These are phyloP conservation scores for Palythoa heliodiscus DNA, from an alignment of 92 coral and sea anemone species.

Conservation along the genomic window DNA sequence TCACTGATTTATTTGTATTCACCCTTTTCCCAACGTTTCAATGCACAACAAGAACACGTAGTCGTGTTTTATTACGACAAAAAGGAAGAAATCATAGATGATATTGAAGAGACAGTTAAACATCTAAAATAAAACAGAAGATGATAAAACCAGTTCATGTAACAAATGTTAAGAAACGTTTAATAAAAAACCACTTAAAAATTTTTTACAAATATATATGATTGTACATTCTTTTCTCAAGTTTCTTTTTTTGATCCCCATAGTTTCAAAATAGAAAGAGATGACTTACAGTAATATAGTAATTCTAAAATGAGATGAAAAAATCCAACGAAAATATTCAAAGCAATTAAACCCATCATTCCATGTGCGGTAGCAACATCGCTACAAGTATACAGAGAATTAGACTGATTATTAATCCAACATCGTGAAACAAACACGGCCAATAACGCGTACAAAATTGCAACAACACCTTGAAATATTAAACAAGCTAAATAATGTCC, in stretches of 20 bases:
- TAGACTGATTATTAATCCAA: background rate
- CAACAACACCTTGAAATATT: background rate
- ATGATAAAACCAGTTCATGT: too few relatives aligned
- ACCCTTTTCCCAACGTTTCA: too few relatives aligned
- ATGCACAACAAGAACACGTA: too few relatives aligned
- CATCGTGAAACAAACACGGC: background rate
- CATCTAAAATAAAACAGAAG: too few relatives aligned
- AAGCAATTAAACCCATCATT: background rate
- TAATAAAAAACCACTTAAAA: too few relatives aligned
- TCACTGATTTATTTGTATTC: too few relatives aligned
- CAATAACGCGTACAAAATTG: background rate
- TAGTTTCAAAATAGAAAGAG: background rate
- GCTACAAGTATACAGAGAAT: background rate
- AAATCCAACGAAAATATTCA: background rate
- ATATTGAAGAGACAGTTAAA: too few relatives aligned
- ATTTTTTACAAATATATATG: too few relatives aligned
- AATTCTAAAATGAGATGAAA: background rate
- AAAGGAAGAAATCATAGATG: too few relatives aligned
- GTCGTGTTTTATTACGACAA: too few relatives aligned
- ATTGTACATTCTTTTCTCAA: background rate
- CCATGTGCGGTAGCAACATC: background rate
- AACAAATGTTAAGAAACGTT: too few relatives aligned
- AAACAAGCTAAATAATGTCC: background rate
- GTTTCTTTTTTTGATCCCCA: background rate
- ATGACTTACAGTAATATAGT: background rate